Conservation (phyloP, 1,140 invertebrate species). For the Aphelinus certus region DNA sequence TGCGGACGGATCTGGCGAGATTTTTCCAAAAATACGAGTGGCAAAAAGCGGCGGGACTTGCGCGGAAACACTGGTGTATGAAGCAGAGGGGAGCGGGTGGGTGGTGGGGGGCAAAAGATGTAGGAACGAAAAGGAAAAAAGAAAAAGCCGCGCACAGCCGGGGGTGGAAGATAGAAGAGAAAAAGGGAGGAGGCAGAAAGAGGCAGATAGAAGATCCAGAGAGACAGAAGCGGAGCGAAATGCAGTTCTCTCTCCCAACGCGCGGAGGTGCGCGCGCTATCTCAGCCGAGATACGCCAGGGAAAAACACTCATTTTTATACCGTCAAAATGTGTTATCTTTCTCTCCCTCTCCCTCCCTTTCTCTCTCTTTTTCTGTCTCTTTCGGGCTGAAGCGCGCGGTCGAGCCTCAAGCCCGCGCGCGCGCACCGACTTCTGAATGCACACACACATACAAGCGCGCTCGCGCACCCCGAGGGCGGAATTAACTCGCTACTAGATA, state of each 20-base stretch:
- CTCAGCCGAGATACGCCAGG: slow-evolving; percentile 52
- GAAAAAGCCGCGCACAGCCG: not conserved
- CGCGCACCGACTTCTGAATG: slow-evolving; percentile 15
- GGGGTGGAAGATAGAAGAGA: not conserved
- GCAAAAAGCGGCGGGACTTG: slow-evolving; percentile 31
- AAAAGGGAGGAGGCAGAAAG: slow-evolving; percentile 1
- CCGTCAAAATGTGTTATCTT: slow-evolving; percentile 63
- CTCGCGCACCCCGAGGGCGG: slow-evolving; percentile 52
- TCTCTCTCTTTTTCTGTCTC: slow-evolving; percentile 35
- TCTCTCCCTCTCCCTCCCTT: slow-evolving; percentile 26
- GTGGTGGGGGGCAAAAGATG: not conserved
- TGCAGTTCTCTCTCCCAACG: slow-evolving; percentile 35
- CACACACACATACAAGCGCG: slow-evolving; percentile 20
- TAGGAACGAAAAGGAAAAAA: not conserved
- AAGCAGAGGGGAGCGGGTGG: too few relatives aligned
- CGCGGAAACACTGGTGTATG: slow-evolving; percentile 17
- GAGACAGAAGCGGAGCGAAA: slow-evolving; percentile 36
- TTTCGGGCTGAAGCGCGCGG: slow-evolving; percentile 29
- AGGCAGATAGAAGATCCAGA: slow-evolving; percentile 17
- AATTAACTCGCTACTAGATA: slow-evolving; percentile 65
- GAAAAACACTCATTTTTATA: slow-evolving; percentile 65
- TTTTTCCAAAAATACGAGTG: slow-evolving; percentile 34
- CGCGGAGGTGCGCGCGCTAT: slow-evolving; percentile 49
- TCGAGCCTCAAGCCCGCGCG: slow-evolving; percentile 19
- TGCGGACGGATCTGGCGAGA: slow-evolving; percentile 26